Evolutionary conservation across 1,140 invertebrate species (phyloP), one percentile per base, ranked within the genome.

Genomic region (Myzus persicae): DNA sequence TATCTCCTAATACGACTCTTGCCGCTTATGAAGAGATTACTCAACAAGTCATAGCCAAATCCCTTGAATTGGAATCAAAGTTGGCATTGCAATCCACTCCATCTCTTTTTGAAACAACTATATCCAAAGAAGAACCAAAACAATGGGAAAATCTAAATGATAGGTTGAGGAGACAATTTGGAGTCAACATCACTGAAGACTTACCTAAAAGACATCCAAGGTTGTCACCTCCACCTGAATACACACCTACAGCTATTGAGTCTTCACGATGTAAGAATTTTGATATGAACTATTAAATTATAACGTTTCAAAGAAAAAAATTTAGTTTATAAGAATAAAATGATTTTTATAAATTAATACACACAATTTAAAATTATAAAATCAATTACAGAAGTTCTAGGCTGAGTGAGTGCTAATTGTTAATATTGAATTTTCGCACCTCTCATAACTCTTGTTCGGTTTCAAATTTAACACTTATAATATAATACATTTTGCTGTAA

Each of bases 91-190:
- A 81, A 42, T 67, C 88, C 0, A 51, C 51, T 31, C 85, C 85
- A 93, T 93, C 84, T 31, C 2, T 87, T n/a, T 93, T 88, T 67
- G 82, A 93, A 93, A 36, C 54, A 36, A 93, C 42, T 93, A 36
- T 85, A 46, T 84, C 76, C 24, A 93, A 88, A 88, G 85, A 92
- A 92, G 91, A 92, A 92, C 91, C 91, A 84, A 95, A 96, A 93
- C 97, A 97, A 95, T 95, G 97, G 93, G 97, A 98, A 95, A 97
- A 97, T 95, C 96, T 97, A 44, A 97, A 97, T 36, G 97, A 97
- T 94, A 96, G 97, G 94, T 95, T 98, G 94, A 96, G 97, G 95
- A 95, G 97, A 76, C 97, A 97, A 95, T 97, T 97, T 95, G 97
- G 97, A n/a, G 95, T 97, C 31, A 97, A 97, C 94, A 95, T 97